Evolutionary conservation across 2,888 invertebrate species (phyloP).

Genomic region (Melinaea menophilus): DNA sequence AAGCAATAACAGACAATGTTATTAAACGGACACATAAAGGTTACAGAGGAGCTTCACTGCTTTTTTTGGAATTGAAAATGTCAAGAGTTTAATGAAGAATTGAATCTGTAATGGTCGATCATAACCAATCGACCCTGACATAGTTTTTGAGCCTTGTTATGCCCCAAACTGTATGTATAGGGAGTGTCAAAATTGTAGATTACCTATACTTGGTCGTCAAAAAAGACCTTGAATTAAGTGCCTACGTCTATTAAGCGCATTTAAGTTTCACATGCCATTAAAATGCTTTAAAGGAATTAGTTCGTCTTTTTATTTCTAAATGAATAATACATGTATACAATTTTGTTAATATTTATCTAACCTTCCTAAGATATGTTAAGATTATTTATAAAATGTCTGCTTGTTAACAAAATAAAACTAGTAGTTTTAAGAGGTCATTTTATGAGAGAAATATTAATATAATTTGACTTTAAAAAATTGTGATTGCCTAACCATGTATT

Average conservation of each 20-base stretch:
- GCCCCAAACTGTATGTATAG: neutral
- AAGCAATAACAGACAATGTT: neutral
- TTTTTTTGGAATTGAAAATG: conserved; percentile 1
- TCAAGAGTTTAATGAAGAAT: conserved; percentile 12
- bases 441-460: no score
- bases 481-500: no score
- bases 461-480: no score
- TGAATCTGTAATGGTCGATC: conserved; percentile 16
- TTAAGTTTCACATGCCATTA: neutral
- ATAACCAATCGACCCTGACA: conserved; percentile 1
- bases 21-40: neutral
- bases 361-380: no score
- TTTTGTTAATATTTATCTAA: no score
- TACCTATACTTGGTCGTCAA: neutral
- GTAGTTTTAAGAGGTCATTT: no score
- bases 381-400: no score
- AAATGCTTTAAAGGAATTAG: no score
- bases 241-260: neutral
- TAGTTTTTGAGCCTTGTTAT: neutral
- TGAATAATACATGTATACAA: no score
- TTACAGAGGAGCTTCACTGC: neutral
- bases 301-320: no score
- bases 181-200: neutral
- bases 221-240: neutral
- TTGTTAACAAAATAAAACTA: no score